Base-by-base conservation (phyloP, 2,113 vertebrate species). In the Telmatochromis sp. region DNA sequence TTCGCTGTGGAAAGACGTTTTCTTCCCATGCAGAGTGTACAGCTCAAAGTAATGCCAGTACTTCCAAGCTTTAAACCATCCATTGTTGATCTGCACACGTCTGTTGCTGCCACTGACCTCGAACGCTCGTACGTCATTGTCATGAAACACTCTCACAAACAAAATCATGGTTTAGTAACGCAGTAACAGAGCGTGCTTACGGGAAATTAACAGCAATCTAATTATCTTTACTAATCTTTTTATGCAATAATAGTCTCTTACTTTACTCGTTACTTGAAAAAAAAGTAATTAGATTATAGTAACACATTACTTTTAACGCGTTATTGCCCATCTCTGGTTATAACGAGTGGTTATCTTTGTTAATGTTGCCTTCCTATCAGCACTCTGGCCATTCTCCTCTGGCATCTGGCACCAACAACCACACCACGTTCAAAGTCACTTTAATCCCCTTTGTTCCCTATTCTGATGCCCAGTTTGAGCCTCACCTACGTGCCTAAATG, bases 181-280 rank as follows among this genome's bases (percentile, higher is more conserved):
- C 15, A 60, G 58, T 0, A 60, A 60, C 57, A 19, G 9, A 33
- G 57, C 9, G 2, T 60, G 28, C 28, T 11, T 19, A 60, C 1
- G 1, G 28, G 9, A 60, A 63, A 4, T 0, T 0, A 33, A 63
- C 58, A 33, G 28, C 0, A 63, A 63, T 63, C 9, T 4, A 33
- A 63, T 63, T 63, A n/a, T 63, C 9, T 35, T 19, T 35, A 35
- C 6, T 63, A 63, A 63, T 35, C 9, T 0, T 35, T 63, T 2
- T 1, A n/a, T 63, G 58, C 31, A 63, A 63, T 35, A 63, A 35
- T 12, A 35, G 31, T 60, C 57, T 17, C 26, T 17, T 60, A 60
- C 26, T 9, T 60, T 10, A 60, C 14, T 60, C 1, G 1, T 60
- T 60, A 31, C 14, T 60, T 60, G 26, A 63, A 35, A 58, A 33